Base-by-base conservation (phyloP, 2,113 vertebrate genomes). In the Charadrius vociferus region DNA sequence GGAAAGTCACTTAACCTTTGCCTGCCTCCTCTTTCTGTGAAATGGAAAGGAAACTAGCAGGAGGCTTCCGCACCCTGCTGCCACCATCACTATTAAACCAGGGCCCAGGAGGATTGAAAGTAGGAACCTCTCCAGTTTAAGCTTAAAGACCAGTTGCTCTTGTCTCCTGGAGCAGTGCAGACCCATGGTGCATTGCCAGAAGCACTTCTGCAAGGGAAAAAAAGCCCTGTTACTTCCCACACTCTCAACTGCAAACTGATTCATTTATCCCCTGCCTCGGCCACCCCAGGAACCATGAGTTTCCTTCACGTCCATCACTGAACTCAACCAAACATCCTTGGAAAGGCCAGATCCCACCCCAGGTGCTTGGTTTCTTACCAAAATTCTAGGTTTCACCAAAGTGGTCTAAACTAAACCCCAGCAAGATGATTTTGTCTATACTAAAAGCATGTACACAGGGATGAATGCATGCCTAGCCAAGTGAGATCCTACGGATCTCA, bases 1-100 rank as follows among this genome's bases (percentile, higher is more conserved):
- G 71, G 45, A 87, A 96, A 95, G 53, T 70, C 73, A 65, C 41
- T 94, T 70, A 85, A 94, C 70, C 41, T 96, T 88, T 87, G 86
- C 37, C 22, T 70, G 62, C 67, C 65, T 79, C 63, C n/a, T 39
- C 52, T 72, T 82, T 66, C 67, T 3, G 1, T 34, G n/a, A 85
- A 88, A 93, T 11, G 23, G 37, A 91, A 14, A 91, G n/a, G 78
- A 92, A 90, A 39, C 18, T 6, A 86, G 34, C 43, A 67, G 32
- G 74, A 85, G 36, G 24, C 34, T 85, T 5, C 2, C 32, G 61
- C 39, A 43, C 30, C 27, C 21, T 72, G 27, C 77, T 85, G 81
- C 73, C 22, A 65, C 43, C 49, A 47, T 5, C 29, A 65, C 15
- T 67, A 29, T 59, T 77, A 84, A 84, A 81, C 11, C 18, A 47